Evolutionary conservation across 2,113 vertebrate species (phyloP), one percentile per base, ranked within the genome.

Genomic region (Mus spicilegus): DNA sequence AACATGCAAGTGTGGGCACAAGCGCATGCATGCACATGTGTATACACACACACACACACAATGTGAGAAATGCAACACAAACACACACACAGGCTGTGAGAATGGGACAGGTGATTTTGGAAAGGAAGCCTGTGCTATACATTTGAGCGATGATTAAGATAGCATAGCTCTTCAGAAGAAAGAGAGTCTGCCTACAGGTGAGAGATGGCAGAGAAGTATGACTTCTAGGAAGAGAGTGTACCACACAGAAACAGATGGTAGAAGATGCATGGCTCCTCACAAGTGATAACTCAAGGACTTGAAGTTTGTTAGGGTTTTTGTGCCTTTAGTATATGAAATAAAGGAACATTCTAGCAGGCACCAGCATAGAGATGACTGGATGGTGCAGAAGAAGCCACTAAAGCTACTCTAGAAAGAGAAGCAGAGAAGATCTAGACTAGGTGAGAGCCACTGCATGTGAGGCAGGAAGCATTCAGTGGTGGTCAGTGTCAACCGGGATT

Each of bases 401-500:
- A 17, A 42, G 26, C 8, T 2, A 12, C 24, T 16, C 36, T 3
- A 2, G 56, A 51, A 88, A 3, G 33, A 54, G 4, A 7, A 9
- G 63, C 42, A 7, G 69, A 11, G 14, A n/a, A 76, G 69, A 11
- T 89, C 19, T 13, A 75, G 56, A 22, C 13, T 16, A 17, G 46
- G 39, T 19, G 14, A 69, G 54, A 24, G 11, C n/a, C 4, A 2
- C 3, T 39, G 49, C 63, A 20, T 22, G 6, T 1, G 1, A 67
- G 65, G 6, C 17, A 49, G 56, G 58, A 36, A 42, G 39, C 36
- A 12, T 81, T 22, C 28, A 42, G n/a, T 7, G 80, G 56, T n/a
- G n/a, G 14, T 19, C 51, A 42, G 26, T 0, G 3, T 33, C 67
- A 69, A 33, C 13, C 0, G 0, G 3, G 3, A 36, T n/a, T 49